Evolutionary conservation across 2,888 invertebrate genomes (phyloP).

Genomic region (Drosophila melanosoma): DNA sequence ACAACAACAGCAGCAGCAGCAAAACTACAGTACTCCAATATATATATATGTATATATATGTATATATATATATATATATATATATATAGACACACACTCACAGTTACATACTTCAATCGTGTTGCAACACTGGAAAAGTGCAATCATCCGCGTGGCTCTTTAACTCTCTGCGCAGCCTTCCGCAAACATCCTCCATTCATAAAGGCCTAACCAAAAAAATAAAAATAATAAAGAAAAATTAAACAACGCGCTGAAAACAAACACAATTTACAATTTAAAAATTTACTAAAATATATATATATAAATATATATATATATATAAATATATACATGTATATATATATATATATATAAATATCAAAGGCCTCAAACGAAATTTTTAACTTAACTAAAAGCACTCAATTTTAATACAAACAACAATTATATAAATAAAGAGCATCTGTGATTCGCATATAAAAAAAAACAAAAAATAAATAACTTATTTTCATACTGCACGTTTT

Average conservation of each 20-base stretch:
- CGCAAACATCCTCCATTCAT: slow-evolving; percentile 84
- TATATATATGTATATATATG: slow-evolving; percentile 6
- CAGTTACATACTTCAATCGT: not conserved
- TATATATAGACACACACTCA: slow-evolving; percentile 3
- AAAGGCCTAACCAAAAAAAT: slow-evolving; percentile 83
- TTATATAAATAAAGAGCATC: slow-evolving; percentile 69
- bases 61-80: not conserved
- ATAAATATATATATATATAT: slow-evolving; percentile 27
- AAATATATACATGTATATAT: slow-evolving; percentile 37
- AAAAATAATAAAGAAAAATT: slow-evolving; percentile 16
- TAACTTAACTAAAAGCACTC: slow-evolving; percentile 29
- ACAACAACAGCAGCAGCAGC: slow-evolving; percentile 37
- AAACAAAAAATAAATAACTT: slow-evolving; percentile 56
- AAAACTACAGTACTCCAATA: slow-evolving; percentile 18
- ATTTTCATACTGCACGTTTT: slow-evolving; percentile 82
- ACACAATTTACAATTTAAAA: slow-evolving; percentile 31
- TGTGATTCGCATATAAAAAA: slow-evolving; percentile 78
- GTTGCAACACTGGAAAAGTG: slow-evolving; percentile 11
- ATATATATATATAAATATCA: slow-evolving; percentile 37
- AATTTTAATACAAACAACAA: slow-evolving; percentile 37
- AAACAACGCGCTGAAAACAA: slow-evolving; percentile 18
- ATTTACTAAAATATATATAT: slow-evolving; percentile 21
- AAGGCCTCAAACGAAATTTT: slow-evolving; percentile 16
- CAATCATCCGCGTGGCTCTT: slow-evolving; percentile 18
- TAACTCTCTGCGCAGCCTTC: slow-evolving; percentile 73